Conservation (phyloP, 2,888 invertebrate species). For the Pelosia muscerda region DNA sequence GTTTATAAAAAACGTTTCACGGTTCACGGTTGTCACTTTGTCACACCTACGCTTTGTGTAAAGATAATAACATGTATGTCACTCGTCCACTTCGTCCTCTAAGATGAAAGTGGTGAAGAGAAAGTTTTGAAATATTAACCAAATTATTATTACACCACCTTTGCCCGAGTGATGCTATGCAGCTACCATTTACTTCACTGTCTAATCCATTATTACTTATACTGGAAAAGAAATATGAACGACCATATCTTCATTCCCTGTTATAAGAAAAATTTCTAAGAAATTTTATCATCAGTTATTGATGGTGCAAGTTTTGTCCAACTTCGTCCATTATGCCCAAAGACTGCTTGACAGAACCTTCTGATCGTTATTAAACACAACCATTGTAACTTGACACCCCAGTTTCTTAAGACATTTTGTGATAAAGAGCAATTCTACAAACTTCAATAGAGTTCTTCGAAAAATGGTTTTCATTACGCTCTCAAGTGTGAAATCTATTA, state of each 20-base stretch:
- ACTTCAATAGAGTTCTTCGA: constrained; percentile 47
- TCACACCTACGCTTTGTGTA: no score
- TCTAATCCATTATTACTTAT: constrained; percentile 27
- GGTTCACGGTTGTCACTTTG: no score
- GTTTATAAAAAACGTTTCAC: no score
- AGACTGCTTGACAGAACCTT: constrained; percentile 67
- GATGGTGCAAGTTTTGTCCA: constrained; percentile 72
- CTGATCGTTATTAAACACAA: constrained; percentile 69
- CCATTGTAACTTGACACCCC: constrained; percentile 61
- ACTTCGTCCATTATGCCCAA: constrained; percentile 74
- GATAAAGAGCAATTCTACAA: constrained; percentile 37
- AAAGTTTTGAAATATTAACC: no score
- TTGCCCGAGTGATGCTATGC: not conserved
- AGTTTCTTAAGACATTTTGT: constrained; percentile 33
- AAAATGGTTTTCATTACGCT: constrained; percentile 52
- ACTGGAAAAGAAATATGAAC: constrained; percentile 38
- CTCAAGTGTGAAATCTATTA: constrained; percentile 69
- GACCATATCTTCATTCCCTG: constrained; percentile 31
- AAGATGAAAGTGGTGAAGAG: no score
- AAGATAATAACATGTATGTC: no score
- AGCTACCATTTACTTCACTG: not conserved
- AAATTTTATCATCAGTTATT: constrained; percentile 74
- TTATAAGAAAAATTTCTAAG: constrained; percentile 42
- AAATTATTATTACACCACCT: no score
- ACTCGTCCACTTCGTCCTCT: no score